Evolutionary conservation across 2,113 vertebrate genomes (phyloP).

Genomic region (Malurus alboscapulatus): DNA sequence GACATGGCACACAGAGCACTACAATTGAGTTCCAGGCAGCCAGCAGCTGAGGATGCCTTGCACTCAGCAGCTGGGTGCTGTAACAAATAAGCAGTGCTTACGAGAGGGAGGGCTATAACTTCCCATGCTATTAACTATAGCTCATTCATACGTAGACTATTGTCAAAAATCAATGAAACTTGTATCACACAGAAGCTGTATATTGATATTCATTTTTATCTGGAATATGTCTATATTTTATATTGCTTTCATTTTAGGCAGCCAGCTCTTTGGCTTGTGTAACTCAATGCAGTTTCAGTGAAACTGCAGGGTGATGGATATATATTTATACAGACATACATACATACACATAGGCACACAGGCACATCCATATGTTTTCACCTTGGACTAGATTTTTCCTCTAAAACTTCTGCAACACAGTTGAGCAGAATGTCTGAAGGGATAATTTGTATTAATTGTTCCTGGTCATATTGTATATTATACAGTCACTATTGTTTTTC

Average conservation of each 20-base stretch:
- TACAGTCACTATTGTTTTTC: neutral
- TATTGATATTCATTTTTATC: constrained; percentile 24
- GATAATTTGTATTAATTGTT: neutral
- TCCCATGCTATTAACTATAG: constrained; percentile 5
- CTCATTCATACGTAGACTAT: neutral
- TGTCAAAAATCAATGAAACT: constrained; percentile 41
- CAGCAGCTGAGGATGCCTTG: neutral
- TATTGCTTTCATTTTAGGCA: neutral
- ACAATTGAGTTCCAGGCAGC: neutral
- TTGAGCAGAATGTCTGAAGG: neutral
- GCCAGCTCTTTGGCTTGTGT: neutral
- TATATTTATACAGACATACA: neutral
- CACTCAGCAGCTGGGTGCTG: neutral
- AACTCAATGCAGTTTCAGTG: neutral
- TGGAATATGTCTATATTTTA: constrained; percentile 13
- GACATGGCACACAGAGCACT: neutral
- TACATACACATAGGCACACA: neutral
- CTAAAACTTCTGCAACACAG: neutral
- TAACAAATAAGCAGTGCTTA: constrained; percentile 8
- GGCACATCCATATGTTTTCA: neutral
- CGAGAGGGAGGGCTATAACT: neutral
- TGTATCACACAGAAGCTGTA: neutral
- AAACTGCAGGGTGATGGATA: neutral
- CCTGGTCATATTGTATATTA: neutral
- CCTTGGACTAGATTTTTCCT: neutral